Conservation (phyloP, 53 echinoderm and acorn worm genomes). For the Echinarachnius parma region DNA sequence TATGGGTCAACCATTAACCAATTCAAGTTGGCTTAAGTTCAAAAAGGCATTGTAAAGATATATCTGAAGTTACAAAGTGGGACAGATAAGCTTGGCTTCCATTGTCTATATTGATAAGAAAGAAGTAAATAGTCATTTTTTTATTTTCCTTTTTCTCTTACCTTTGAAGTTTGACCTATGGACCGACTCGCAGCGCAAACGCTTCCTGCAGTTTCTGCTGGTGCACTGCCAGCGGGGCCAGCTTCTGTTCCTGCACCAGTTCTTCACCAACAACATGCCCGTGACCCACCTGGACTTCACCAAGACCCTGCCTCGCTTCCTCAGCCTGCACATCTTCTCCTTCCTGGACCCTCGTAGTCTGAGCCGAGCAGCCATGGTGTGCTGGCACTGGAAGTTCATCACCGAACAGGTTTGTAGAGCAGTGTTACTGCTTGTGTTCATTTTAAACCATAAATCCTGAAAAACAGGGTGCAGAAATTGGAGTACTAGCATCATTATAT, state of each 20-base stretch:
- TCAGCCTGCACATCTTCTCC: conserved; percentile 85
- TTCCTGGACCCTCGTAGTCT: conserved; percentile 94
- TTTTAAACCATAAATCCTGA: no score
- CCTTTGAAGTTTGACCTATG: conserved; percentile 99
- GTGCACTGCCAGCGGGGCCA: conserved; percentile 70
- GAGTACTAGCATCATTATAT: no score
- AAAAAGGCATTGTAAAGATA: no score
- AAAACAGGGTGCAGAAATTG: no score
- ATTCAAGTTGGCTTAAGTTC: no score
- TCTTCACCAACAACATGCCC: conserved; percentile 75
- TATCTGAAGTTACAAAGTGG: no score
- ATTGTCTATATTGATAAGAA: no score
- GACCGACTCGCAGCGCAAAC: conserved; percentile 91
- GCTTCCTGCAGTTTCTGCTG: conserved; percentile 81
- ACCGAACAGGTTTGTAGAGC: conserved; percentile 98
- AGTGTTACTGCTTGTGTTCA: no score
- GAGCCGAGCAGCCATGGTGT: conserved; percentile 80
- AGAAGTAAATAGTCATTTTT: no score
- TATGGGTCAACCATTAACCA: no score
- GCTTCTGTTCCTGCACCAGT: conserved; percentile 73
- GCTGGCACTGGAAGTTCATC: conserved; percentile 98
- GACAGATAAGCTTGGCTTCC: no score
- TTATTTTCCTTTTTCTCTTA: no score
- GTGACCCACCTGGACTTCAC: conserved; percentile 82
- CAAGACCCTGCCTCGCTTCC: conserved; percentile 72